Percentiles rank a stretch among this genome's conserved stretches.
phyloP scores from a whole-genome alignment of 2,888 invertebrate genomes.

The Chorisops tibialis region DNA sequence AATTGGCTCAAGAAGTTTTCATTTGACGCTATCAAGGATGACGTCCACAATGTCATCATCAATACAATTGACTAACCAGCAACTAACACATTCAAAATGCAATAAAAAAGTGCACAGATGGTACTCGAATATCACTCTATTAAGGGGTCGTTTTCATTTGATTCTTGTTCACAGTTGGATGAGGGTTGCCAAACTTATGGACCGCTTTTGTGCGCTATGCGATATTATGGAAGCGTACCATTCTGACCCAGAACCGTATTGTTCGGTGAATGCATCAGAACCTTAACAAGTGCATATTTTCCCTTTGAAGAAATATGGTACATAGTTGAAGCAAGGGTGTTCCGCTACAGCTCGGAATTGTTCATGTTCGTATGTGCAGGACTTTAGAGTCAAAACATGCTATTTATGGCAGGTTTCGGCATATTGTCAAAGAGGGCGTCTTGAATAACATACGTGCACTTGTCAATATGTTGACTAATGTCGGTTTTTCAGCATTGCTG shows the following conservation, averaged over 20 bases:
- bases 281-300: constrained; percentile 31
- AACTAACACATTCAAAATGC: constrained; percentile 1
- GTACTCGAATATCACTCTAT: constrained; percentile 39
- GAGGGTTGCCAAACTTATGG: constrained; percentile 25
- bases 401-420: constrained; percentile 4
- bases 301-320: neutral
- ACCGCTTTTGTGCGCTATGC: constrained; percentile 26
- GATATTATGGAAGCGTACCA: constrained; percentile 9
- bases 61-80: constrained; percentile 22
- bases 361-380: neutral
- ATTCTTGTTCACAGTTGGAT: constrained; percentile 36
- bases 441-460: constrained; percentile 32
- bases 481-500: constrained; percentile 10
- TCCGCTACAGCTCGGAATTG: neutral
- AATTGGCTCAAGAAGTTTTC: neutral
- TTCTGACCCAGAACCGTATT: constrained; percentile 29
- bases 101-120: constrained; percentile 40
- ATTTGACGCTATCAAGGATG: neutral
- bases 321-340: too few species aligned
- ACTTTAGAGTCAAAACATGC: constrained; percentile 28
- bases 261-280: constrained; percentile 28
- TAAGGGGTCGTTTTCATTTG: constrained; percentile 50
- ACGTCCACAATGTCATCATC: constrained; percentile 19
- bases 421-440: constrained; percentile 22
- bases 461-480: constrained; percentile 33